Conservation (phyloP, 2,113 vertebrate genomes). For the Ramphastos sulfuratus region DNA sequence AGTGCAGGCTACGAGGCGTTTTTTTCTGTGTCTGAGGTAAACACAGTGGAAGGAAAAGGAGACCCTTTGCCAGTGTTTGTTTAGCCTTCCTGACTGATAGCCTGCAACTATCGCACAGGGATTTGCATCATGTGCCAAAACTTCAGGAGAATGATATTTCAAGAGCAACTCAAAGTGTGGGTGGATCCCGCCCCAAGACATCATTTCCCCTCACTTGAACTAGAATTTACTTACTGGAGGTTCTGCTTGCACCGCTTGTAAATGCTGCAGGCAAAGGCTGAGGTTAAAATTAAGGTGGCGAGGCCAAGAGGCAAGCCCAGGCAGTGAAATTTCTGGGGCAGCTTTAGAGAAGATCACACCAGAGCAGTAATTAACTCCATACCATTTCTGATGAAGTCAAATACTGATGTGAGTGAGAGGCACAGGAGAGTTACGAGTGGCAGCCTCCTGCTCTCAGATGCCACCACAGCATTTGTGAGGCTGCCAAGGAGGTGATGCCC, state of each 20-base stretch:
- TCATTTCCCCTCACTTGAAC: neutral
- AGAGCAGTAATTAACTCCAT: slow-evolving; percentile 9
- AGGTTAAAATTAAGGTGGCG: neutral
- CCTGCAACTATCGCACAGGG: slow-evolving; percentile 7
- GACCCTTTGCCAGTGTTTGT: slow-evolving; percentile 34
- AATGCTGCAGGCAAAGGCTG: neutral
- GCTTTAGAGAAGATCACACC: neutral
- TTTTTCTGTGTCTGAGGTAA: neutral
- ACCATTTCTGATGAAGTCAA: neutral
- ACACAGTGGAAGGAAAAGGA: neutral
- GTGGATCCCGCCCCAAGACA: slow-evolving; percentile 18
- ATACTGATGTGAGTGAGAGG: neutral
- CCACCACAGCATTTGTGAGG: neutral
- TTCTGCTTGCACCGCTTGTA: neutral
- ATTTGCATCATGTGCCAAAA: slow-evolving; percentile 3
- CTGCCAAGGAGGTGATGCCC: neutral
- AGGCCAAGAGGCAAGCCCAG: neutral
- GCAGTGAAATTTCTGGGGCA: neutral
- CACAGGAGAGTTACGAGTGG: neutral
- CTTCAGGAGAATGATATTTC: slow-evolving; percentile 12
- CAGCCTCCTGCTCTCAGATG: neutral
- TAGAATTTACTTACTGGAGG: neutral
- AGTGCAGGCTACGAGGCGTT: neutral
- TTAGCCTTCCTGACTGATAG: slow-evolving; percentile 42
- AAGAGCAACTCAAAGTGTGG: neutral